These are phyloP conservation scores for Chiloscyllium punctatum DNA, from an alignment of 2,797 vertebrate genomes.

Conservation along the genomic window DNA sequence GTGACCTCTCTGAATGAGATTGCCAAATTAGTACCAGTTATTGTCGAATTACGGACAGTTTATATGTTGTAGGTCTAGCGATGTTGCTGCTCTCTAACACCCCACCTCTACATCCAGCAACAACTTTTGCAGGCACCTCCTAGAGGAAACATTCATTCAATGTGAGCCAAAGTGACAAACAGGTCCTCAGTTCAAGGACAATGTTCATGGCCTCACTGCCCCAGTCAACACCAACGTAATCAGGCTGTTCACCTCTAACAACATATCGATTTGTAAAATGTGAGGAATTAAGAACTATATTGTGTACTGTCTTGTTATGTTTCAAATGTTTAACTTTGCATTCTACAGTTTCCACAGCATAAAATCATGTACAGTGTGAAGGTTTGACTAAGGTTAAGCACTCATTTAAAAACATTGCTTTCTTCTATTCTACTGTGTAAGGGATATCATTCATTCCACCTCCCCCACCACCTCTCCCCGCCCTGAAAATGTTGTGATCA, in stretches of 20 bases:
- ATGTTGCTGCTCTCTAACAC: not conserved
- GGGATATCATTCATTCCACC: not conserved
- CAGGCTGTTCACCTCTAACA: not conserved
- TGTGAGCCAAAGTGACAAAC: not conserved
- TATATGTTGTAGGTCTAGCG: not conserved
- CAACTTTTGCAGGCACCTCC: not conserved
- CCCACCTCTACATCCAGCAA: not conserved
- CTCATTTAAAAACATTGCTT: not conserved
- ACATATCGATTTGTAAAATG: not conserved
- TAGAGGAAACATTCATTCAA: not conserved
- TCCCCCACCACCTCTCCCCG: not conserved
- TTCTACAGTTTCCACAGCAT: not conserved
- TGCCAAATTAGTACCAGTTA: not conserved
- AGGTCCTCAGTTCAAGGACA: not conserved
- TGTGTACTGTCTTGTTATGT: not conserved
- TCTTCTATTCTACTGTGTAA: not conserved
- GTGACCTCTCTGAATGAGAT: not conserved
- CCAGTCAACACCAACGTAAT: not conserved
- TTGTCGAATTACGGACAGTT: not conserved
- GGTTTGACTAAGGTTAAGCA: not conserved
- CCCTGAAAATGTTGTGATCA: conserved; percentile 40
- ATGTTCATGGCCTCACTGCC: not conserved
- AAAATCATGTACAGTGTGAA: not conserved
- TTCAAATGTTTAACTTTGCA: not conserved
- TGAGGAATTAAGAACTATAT: not conserved